These are phyloP conservation scores for Heteromyza rotundicornis DNA, from an alignment of 2,888 invertebrate species.

Conservation along the genomic window DNA sequence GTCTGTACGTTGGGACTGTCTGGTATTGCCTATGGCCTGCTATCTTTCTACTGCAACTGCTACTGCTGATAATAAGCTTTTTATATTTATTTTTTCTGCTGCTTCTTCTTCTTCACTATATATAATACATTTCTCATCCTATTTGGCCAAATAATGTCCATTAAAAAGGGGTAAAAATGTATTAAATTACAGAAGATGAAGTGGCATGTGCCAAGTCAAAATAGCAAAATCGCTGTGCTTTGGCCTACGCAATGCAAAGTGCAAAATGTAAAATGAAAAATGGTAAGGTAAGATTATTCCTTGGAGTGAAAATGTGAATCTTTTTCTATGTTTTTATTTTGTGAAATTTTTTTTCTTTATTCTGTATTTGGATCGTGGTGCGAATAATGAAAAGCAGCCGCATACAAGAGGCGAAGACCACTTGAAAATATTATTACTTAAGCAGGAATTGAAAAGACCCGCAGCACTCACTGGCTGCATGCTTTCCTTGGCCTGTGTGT, in stretches of 20 bases:
- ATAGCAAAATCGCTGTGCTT: not conserved
- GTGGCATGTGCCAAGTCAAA: not conserved
- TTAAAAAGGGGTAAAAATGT: slow-evolving; percentile 20
- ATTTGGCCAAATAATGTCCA: not conserved
- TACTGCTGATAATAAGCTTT: not conserved
- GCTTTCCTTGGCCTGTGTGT: too few species aligned
- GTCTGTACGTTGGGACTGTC: not conserved
- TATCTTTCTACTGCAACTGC: not conserved
- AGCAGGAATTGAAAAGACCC: too few species aligned
- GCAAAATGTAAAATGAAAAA: too few species aligned
- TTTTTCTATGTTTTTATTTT: too few species aligned
- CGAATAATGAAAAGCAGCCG: too few species aligned
- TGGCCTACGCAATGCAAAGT: not conserved
- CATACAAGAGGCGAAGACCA: too few species aligned
- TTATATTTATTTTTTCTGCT: not conserved
- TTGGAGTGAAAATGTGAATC: too few species aligned
- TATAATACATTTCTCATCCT: too few species aligned
- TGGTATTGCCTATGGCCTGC: not conserved
- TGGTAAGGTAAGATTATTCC: not conserved
- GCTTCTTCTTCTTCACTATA: not conserved
- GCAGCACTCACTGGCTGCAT: too few species aligned
- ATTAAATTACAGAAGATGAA: slow-evolving; percentile 22
- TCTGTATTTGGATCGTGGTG: too few species aligned
- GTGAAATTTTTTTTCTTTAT: too few species aligned
- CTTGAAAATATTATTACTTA: too few species aligned